These are phyloP conservation scores for Arrhamphus sclerolepis DNA, from an alignment of 2,797 vertebrate species.

Conservation along the genomic window DNA sequence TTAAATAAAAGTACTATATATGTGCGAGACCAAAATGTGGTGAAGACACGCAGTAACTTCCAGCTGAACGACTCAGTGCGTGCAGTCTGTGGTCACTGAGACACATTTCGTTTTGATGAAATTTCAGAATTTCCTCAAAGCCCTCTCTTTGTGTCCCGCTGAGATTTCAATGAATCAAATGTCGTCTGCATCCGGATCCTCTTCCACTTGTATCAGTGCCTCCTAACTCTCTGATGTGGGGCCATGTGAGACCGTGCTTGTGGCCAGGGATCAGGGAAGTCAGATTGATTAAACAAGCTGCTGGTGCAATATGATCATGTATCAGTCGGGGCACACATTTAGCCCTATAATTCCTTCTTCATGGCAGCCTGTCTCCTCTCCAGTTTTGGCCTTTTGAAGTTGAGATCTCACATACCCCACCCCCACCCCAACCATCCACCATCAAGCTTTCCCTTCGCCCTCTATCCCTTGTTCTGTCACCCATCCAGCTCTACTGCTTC, in stretches of 20 bases:
- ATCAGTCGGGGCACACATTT: conserved; percentile 62
- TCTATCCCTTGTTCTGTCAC: conserved; percentile 2
- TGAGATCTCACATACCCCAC: conserved; percentile 45
- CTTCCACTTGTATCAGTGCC: no score
- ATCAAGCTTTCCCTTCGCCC: not conserved
- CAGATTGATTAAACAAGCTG: conserved; percentile 64
- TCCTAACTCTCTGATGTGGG: conserved; percentile 3
- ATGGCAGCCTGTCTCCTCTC: conserved; percentile 45
- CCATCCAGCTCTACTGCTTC: conserved; percentile 9
- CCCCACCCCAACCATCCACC: no score
- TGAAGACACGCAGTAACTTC: no score
- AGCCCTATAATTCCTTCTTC: conserved; percentile 52
- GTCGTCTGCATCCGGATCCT: no score
- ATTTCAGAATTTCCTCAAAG: no score
- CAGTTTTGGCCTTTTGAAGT: conserved; percentile 66
- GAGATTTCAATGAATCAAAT: no score
- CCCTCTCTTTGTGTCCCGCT: no score
- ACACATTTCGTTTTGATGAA: no score
- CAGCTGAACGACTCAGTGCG: no score
- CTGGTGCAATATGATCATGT: conserved; percentile 52
- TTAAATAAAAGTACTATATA: no score
- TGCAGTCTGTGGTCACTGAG: no score
- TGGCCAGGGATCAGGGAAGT: conserved; percentile 28
- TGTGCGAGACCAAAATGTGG: no score
- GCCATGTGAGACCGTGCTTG: conserved; percentile 37